phyloP scores from a whole-genome alignment of 2,797 vertebrate species.

The Neomorphus geoffroyi region DNA sequence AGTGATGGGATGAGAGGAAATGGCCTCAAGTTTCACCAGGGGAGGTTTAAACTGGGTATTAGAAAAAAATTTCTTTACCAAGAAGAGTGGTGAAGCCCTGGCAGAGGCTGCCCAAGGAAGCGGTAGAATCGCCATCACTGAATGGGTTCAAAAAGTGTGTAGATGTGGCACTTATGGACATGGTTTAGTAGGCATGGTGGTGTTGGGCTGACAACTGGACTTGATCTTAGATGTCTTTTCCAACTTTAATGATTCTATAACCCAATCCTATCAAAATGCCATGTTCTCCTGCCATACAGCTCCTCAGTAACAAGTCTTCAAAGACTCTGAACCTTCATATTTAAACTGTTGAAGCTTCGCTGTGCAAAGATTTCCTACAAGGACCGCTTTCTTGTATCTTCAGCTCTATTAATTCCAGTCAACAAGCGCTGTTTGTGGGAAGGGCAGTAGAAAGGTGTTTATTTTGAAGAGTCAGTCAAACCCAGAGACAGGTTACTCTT shows the following conservation, averaged over 20 bases:
- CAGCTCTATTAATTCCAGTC: neutral
- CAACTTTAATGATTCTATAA: neutral
- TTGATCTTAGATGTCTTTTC: too few species aligned
- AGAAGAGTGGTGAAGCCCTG: too few species aligned
- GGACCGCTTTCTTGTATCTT: neutral
- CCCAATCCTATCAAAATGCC: fast-evolving
- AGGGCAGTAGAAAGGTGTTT: neutral
- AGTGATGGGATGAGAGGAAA: too few species aligned
- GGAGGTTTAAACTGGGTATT: too few species aligned
- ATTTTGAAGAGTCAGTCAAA: neutral
- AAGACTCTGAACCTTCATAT: neutral
- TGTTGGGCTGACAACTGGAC: too few species aligned
- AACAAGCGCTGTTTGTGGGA: neutral
- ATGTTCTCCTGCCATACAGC: fast-evolving
- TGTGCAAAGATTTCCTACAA: neutral
- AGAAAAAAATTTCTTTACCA: too few species aligned
- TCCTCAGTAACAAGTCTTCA: neutral
- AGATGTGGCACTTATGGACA: too few species aligned
- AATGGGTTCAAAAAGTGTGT: too few species aligned
- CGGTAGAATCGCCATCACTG: too few species aligned
- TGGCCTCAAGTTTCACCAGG: too few species aligned
- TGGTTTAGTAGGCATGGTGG: too few species aligned
- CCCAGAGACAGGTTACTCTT: neutral
- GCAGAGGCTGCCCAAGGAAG: too few species aligned
- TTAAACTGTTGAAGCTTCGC: neutral